phyloP scores from a whole-genome alignment of 2,113 vertebrate genomes.

The Callopanchax toddi region DNA sequence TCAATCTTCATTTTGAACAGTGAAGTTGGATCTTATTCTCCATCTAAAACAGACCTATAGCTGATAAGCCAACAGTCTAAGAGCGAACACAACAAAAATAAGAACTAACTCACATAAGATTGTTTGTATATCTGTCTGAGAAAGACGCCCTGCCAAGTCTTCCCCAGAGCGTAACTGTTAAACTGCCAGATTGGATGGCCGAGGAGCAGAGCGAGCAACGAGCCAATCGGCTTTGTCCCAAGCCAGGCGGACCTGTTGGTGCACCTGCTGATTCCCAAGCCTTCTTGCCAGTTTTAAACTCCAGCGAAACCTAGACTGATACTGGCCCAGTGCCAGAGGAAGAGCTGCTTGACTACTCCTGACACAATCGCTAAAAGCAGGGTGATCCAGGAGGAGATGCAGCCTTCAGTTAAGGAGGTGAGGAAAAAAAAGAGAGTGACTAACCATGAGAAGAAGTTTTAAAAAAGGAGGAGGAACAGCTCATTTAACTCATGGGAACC shows the following conservation, averaged over 20 bases:
- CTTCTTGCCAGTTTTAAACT: conserved; percentile 64
- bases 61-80: neutral
- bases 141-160: conserved; percentile 28
- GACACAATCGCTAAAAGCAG: conserved; percentile 41
- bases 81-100: neutral
- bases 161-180: conserved; percentile 50
- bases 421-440: conserved; percentile 64
- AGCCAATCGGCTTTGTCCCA: conserved; percentile 50
- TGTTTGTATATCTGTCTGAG: conserved; percentile 20
- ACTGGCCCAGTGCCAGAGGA: conserved; percentile 79
- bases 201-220: conserved; percentile 21
- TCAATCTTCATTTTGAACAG: too few species aligned
- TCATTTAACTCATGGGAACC: conserved; percentile 73
- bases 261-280: conserved; percentile 77
- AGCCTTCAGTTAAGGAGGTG: conserved; percentile 36
- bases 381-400: conserved; percentile 66
- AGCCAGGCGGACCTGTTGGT: conserved; percentile 61
- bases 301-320: conserved; percentile 80
- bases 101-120: neutral
- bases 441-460: conserved; percentile 67
- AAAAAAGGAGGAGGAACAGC: conserved; percentile 51
- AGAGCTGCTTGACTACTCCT: conserved; percentile 65
- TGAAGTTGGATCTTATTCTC: too few species aligned
- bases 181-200: conserved; percentile 52
- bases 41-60: too few species aligned